Evolutionary conservation across 2,888 invertebrate genomes (phyloP), one percentile per base, ranked within the genome.

Genomic region (Galerucella calmariensis): DNA sequence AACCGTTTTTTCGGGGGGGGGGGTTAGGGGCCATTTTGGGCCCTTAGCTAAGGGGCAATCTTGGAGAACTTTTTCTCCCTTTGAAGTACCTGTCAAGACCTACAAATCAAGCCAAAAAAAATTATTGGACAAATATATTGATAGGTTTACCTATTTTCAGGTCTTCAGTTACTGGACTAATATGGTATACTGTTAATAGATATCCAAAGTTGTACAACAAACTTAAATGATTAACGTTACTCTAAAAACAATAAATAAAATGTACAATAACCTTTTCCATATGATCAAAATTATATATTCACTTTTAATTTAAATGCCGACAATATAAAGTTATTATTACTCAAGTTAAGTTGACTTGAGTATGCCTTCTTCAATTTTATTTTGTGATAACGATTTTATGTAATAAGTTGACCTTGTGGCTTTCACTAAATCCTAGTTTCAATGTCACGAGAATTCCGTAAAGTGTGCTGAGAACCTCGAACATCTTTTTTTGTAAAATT

Each of bases 401-500:
- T 74, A 74, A 69, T 58, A 70, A 44, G 41, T 71, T 56, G 77
- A 75, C 77, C 77, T 77, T 77, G 75, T 67, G 72, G 72, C 77
- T 77, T 77, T 77, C 77, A 77, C 76, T 69, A 74, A 74, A 74
- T 72, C 67, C 72, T 73, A 74, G 76, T 74, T 75, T 74, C 77
- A 77, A 77, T 77, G 77, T 77, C 77, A 76, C 48, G 75, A 77
- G 68, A 75, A 77, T 75, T 71, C 71, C 51, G n/a, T 51, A 51
- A 51, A 51, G 51, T 51, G n/a, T 65, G 69, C 65, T 69, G 48
- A 69, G 65, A 74, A 74, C 74, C 69, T 74, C 74, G 72, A 62
- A 58, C 56, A 58, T 41, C 35, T 41, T 41, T 9, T 41, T 41
- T 41, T 9, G 35, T 41, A 41, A 41, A 41, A 41, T 41, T 41